These are phyloP conservation scores for Muntiacus muntjak DNA, from an alignment of 2,113 vertebrate genomes.

Conservation along the genomic window DNA sequence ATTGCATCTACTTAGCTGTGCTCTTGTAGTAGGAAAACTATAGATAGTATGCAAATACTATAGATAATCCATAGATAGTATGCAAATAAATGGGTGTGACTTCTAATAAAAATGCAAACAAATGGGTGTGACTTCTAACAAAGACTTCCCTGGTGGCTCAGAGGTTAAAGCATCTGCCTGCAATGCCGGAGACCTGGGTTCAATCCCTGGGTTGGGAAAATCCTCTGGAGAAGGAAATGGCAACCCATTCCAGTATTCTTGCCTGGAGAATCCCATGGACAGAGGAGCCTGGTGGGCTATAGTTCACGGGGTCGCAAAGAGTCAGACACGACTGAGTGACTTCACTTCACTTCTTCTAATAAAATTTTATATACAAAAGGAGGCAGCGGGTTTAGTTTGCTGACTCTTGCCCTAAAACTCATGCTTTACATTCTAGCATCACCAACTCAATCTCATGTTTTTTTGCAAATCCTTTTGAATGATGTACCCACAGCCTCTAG, in stretches of 20 bases:
- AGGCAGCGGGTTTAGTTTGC: background rate
- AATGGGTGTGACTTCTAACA: too few species aligned
- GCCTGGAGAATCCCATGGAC: too few species aligned
- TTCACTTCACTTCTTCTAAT: background rate
- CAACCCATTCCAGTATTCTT: too few species aligned
- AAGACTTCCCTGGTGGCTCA: too few species aligned
- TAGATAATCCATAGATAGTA: background rate
- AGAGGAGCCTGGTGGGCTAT: too few species aligned
- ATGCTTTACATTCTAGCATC: background rate
- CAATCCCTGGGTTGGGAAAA: too few species aligned
- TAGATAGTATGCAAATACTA: background rate
- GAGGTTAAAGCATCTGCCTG: too few species aligned
- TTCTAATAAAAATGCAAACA: background rate
- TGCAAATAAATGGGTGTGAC: background rate
- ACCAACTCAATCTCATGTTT: background rate
- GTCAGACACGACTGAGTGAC: too few species aligned
- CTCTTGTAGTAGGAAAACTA: background rate
- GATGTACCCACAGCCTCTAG: background rate
- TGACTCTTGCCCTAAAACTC: background rate
- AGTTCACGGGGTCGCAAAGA: too few species aligned
- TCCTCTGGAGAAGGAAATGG: too few species aligned
- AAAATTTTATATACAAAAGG: constrained; percentile 19
- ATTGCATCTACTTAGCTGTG: background rate
- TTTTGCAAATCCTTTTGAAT: background rate
- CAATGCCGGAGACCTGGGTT: too few species aligned